Conservation (phyloP, 2,888 invertebrate genomes). For the Macroteleia sp. region DNA sequence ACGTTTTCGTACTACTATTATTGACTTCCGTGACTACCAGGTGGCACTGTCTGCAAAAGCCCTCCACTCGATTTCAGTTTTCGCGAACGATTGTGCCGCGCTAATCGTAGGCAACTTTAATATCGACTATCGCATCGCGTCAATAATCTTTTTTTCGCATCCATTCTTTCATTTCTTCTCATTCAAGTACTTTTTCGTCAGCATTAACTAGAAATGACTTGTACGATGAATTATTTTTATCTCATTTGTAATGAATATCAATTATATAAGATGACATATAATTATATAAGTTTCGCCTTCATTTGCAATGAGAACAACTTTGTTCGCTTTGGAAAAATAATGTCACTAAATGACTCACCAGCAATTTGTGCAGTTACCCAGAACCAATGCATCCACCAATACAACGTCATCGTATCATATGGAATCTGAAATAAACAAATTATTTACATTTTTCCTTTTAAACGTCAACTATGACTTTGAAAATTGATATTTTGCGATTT, state of each 20-base stretch:
- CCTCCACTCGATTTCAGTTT: slow-evolving; percentile 49
- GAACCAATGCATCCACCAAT: slow-evolving; percentile 96
- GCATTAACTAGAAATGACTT: no score
- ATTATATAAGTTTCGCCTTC: no score
- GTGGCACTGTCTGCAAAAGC: slow-evolving; percentile 66
- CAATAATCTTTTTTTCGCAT: no score
- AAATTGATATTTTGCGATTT: no score
- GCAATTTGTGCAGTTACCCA: slow-evolving; percentile 88
- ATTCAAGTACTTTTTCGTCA: no score
- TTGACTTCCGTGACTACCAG: slow-evolving; percentile 54
- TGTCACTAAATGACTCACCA: slow-evolving; percentile 71
- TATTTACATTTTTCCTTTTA: no score
- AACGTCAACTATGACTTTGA: no score
- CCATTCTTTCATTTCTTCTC: no score
- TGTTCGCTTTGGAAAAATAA: slow-evolving; percentile 26
- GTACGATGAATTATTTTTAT: no score
- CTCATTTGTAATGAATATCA: no score
- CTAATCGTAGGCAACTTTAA: slow-evolving; percentile 53
- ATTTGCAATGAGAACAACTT: slow-evolving; percentile 22
- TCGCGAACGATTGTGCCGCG: slow-evolving; percentile 45
- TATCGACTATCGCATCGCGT: slow-evolving; percentile 63
- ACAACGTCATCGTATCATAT: slow-evolving; percentile 90
- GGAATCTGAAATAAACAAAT: slow-evolving; percentile 23
- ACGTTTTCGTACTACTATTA: slow-evolving; percentile 59
- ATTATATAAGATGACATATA: no score